Base-by-base conservation (phyloP, 2,797 vertebrate species). In the Falco concolor region DNA sequence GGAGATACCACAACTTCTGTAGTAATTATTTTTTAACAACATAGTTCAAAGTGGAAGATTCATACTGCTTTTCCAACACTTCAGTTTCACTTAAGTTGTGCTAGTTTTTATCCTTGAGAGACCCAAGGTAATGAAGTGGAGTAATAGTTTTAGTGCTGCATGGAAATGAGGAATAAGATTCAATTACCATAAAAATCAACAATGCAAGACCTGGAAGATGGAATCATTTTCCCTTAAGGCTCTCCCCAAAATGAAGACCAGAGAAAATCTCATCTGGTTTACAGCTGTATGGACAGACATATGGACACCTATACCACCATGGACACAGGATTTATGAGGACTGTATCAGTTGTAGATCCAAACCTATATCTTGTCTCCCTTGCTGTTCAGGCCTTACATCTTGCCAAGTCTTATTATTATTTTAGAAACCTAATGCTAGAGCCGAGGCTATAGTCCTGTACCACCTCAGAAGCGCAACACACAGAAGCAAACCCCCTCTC, bases 351-450 rank as follows among this genome's bases (percentile, higher is more conserved):
- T 8, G 27, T n/a, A 68, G 44, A 47, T 49, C 53, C 45, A 3
- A 56, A 67, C 10, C 7, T 23, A 2, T 4, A 3, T 5, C 6
- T 7, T 1, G 0, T 19, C 34, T 30, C 47, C 54, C 11, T 47
- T 34, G 42, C 7, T 27, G 3, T 28, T 45, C 38, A 49, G 12
- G 8, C 45, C 32, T 44, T 8, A 4, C 20, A 20, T 13, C 21
- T 56, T 10, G 13, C 21, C 12, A 2, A 10, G 9, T 73, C 24
- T 59, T 16, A 57, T 34, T 22, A 40, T 7, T 11, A 32, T 30
- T 84, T 73, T 30, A 44, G 34, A 67, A 57, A 38, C 22, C 12
- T n/a, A 40, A 4, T 4, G 10, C 40, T 44, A 32, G 17, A 44
- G 67, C 38, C 36, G 36, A 4, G 0, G 0, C 60, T 70, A 6